Evolutionary conservation across 2,888 invertebrate genomes (phyloP).

Genomic region (Calameuta pallipes): DNA sequence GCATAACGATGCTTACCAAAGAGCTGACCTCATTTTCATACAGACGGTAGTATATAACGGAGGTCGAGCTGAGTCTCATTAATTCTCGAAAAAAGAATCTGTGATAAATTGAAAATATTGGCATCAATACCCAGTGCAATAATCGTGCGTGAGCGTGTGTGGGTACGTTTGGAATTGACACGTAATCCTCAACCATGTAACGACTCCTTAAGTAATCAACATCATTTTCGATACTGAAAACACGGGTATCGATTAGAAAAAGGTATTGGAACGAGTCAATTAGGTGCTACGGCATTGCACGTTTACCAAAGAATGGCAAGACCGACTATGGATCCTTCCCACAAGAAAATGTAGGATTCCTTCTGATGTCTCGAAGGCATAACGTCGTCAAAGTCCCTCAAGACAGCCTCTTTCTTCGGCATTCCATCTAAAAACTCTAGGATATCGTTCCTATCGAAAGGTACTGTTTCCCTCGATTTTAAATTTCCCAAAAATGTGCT

Average conservation of each 20-base stretch:
- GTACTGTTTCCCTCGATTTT: slow-evolving; percentile 40
- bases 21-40: slow-evolving; percentile 48
- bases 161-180: slow-evolving; percentile 49
- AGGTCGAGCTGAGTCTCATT: slow-evolving; percentile 69
- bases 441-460: slow-evolving; percentile 36
- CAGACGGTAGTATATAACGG: slow-evolving; percentile 70
- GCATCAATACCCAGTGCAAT: slow-evolving; percentile 69
- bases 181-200: slow-evolving; percentile 63
- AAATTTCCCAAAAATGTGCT: slow-evolving; percentile 48
- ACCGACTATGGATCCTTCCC: slow-evolving; percentile 68
- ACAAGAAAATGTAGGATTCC: slow-evolving; percentile 62
- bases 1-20: slow-evolving; percentile 29
- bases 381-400: slow-evolving; percentile 47
- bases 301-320: slow-evolving; percentile 67
- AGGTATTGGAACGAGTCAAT: too few species aligned
- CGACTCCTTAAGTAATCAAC: slow-evolving; percentile 57
- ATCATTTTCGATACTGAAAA: slow-evolving; percentile 55
- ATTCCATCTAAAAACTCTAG: slow-evolving; percentile 41
- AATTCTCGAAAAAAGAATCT: slow-evolving; percentile 74
- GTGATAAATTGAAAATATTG: slow-evolving; percentile 71
- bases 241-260: not conserved
- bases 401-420: slow-evolving; percentile 30
- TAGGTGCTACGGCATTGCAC: not conserved
- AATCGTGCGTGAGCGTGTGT: slow-evolving; percentile 63
- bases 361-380: slow-evolving; percentile 35